Evolutionary conservation across 2,797 vertebrate genomes (phyloP), one percentile per base, ranked within the genome.

Genomic region (Lateolabrax maculatus): DNA sequence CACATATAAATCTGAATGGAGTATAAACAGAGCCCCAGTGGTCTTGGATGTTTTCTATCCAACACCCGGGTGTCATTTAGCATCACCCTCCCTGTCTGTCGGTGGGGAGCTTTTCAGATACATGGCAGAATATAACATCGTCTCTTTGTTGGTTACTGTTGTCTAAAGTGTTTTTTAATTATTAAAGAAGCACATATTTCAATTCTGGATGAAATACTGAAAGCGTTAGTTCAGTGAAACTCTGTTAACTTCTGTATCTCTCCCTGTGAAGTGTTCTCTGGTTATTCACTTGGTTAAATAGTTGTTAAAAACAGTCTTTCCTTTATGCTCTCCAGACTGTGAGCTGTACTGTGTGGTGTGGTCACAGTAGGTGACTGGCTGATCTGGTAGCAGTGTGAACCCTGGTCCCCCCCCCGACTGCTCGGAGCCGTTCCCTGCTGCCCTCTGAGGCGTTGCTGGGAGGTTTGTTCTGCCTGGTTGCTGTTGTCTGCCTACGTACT

Each of bases 401-500:
- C 81, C 62, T 36, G 46, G 25, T 52, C 64, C 25, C n/a, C 46
- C 62, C 52, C 76, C 39, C 34, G 49, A 13, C 80, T 55, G 41
- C 77, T 82, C 29, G 0, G 66, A 65, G 77, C 71, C 13, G 2
- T 52, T 70, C 68, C 23, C 68, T 2, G 8, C 75, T 83, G 86
- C 71, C 88, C 89, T 87, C 74, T 76, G 88, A 87, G 88, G 83
- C 83, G 8, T 80, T 87, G 75, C 81, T 72, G 61, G 68, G 74
- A 79, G 80, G 55, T 72, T 81, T 87, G 90, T 90, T 92, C 90
- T 89, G 90, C 86, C 87, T 89, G 90, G 91, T 79, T 87, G 87
- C 80, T 65, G 82, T 74, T 89, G 83, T 86, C 84, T 83, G 80
- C 66, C 75, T 68, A 63, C 61, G 53, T 68, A 37, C 77, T 75